Percentiles rank a stretch among this genome's conserved stretches.
These are phyloP conservation scores for Calameuta filiformis DNA, from an alignment of 2,888 invertebrate species.

Conservation along the genomic window DNA sequence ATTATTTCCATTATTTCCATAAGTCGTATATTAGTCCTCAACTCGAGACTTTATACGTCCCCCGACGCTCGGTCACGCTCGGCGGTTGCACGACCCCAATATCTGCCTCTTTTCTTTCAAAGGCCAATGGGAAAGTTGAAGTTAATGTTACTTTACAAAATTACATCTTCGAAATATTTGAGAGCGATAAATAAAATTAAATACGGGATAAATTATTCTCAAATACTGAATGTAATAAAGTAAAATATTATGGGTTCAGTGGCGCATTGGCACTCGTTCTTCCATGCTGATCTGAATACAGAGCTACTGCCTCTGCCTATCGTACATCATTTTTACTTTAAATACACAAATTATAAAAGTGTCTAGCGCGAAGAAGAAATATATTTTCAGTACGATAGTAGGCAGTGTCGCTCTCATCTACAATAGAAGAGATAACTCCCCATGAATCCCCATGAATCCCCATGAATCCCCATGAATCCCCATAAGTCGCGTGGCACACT, in stretches of 20 bases:
- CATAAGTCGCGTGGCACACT: no score
- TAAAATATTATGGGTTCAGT: no score
- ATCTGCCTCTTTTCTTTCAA: not conserved
- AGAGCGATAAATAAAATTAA: no score
- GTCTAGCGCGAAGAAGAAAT: not conserved
- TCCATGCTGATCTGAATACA: no score
- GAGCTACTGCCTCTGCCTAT: conserved; percentile 18
- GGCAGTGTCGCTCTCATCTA: no score
- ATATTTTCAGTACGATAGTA: not conserved
- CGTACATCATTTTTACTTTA: conserved; percentile 15
- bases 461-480: no score
- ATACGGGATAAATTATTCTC: no score
- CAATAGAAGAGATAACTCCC: no score
- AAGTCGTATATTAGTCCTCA: conserved; percentile 31
- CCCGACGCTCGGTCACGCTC: conserved; percentile 29
- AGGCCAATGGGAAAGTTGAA: not conserved
- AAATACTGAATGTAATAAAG: no score
- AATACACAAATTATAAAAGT: conserved; percentile 9
- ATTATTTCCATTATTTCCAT: conserved; percentile 32
- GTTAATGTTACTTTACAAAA: not conserved
- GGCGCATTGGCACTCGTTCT: no score
- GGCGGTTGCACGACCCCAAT: no score
- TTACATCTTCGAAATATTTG: not conserved
- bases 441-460: no score
- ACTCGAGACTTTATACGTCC: conserved; percentile 37